Evolutionary conservation across 1,140 invertebrate species (phyloP).

Genomic region (Hyles euphorbiae): DNA sequence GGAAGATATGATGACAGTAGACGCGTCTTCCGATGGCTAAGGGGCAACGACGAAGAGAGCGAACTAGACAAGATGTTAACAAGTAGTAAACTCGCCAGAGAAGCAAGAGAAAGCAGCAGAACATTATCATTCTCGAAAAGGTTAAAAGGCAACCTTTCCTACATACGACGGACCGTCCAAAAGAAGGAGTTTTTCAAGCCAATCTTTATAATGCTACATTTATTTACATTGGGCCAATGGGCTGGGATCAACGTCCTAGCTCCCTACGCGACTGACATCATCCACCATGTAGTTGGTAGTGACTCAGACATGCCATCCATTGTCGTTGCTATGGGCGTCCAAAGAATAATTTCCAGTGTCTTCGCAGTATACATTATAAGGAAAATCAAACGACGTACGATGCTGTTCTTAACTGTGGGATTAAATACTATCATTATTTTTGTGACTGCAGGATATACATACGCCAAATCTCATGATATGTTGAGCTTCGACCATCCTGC

Average conservation of each 20-base stretch:
- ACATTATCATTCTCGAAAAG: conserved; percentile 15
- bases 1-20: conserved; percentile 33
- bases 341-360: conserved; percentile 41
- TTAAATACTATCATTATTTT: conserved; percentile 37
- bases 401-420: conserved; percentile 31
- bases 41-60: conserved; percentile 35
- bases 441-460: conserved; percentile 33
- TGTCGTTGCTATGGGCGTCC: conserved; percentile 34
- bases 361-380: conserved; percentile 40
- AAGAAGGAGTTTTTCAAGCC: conserved; percentile 50
- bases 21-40: conserved; percentile 35
- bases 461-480: conserved; percentile 24
- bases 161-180: conserved; percentile 30
- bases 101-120: conserved; percentile 23
- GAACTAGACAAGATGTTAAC: conserved; percentile 40
- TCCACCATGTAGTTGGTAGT: conserved; percentile 23
- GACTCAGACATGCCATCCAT: conserved; percentile 30
- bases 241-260: conserved; percentile 39
- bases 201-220: conserved; percentile 47
- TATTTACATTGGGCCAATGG: conserved; percentile 41
- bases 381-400: conserved; percentile 38
- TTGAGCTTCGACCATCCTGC: conserved; percentile 33
- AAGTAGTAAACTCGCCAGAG: conserved; percentile 21
- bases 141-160: conserved; percentile 23
- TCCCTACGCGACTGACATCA: conserved; percentile 38